phyloP scores from a whole-genome alignment of 2,888 invertebrate genomes.

The Odontothrips loti region DNA sequence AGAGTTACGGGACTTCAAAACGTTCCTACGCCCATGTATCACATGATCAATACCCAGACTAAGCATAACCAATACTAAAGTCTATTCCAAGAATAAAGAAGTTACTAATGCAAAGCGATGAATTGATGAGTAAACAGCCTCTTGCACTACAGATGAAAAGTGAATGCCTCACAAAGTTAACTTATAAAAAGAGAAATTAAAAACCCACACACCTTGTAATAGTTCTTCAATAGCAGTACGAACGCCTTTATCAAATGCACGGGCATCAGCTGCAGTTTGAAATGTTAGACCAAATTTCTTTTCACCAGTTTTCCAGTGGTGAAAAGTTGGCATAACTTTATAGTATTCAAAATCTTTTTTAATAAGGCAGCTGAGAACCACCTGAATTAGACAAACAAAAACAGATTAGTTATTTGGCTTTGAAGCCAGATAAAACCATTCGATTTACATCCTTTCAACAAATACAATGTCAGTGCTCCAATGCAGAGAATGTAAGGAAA shows the following conservation, averaged over 20 bases:
- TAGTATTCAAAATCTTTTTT: constrained; percentile 95
- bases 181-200: not conserved
- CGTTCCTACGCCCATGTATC: no score
- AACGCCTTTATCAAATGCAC: constrained; percentile 90
- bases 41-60: no score
- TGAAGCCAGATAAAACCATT: not conserved
- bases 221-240: constrained; percentile 84
- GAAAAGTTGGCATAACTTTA: constrained; percentile 97
- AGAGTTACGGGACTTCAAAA: no score
- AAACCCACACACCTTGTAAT: constrained; percentile 71
- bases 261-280: constrained; percentile 90
- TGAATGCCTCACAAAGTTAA: not conserved
- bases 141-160: no score
- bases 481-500: not conserved
- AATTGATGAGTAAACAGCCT: no score
- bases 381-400: constrained; percentile 53
- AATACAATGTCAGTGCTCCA: constrained; percentile 13
- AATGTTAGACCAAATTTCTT: constrained; percentile 94
- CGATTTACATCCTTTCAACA: not conserved
- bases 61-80: no score
- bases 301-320: constrained; percentile 95
- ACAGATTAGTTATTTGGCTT: not conserved
- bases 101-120: no score
- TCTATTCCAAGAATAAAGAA: no score
- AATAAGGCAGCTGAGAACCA: constrained; percentile 88